Evolutionary conservation across 2,113 vertebrate genomes (phyloP).

Genomic region (Forbesichthys papilliferus): DNA sequence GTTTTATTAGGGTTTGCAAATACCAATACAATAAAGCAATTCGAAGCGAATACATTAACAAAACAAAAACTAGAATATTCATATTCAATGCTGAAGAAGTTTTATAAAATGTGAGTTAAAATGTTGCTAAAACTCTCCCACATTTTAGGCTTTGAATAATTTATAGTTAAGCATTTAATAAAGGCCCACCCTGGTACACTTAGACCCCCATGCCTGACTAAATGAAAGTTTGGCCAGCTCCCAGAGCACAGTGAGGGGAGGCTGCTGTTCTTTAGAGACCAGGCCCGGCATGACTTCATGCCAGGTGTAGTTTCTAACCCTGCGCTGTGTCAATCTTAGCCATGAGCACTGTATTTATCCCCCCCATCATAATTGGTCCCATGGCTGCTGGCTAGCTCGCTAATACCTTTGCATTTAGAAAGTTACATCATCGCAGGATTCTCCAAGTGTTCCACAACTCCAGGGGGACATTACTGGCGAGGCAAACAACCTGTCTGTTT

Average conservation of each 20-base stretch:
- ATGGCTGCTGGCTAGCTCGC: slow-evolving; percentile 51
- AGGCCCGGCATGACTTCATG: slow-evolving; percentile 58
- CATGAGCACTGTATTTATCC: slow-evolving; percentile 64
- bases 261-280: slow-evolving; percentile 43
- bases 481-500: slow-evolving; percentile 57
- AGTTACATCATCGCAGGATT: slow-evolving; percentile 73
- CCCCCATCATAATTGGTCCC: slow-evolving; percentile 67
- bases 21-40: no score
- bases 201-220: not conserved
- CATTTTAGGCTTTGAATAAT: not conserved
- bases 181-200: slow-evolving; percentile 8
- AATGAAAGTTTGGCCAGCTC: slow-evolving; percentile 27
- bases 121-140: no score
- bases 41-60: no score
- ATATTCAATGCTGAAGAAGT: no score
- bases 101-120: no score
- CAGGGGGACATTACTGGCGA: slow-evolving; percentile 57
- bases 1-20: no score
- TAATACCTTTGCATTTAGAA: slow-evolving; percentile 74
- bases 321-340: slow-evolving; percentile 56
- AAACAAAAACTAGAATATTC: no score
- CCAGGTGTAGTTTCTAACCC: slow-evolving; percentile 51
- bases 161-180: not conserved
- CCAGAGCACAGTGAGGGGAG: slow-evolving; percentile 38
- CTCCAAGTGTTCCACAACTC: slow-evolving; percentile 66